Base-by-base conservation (phyloP, 1,140 invertebrate species). In the Pseudobourletiella spinata region DNA sequence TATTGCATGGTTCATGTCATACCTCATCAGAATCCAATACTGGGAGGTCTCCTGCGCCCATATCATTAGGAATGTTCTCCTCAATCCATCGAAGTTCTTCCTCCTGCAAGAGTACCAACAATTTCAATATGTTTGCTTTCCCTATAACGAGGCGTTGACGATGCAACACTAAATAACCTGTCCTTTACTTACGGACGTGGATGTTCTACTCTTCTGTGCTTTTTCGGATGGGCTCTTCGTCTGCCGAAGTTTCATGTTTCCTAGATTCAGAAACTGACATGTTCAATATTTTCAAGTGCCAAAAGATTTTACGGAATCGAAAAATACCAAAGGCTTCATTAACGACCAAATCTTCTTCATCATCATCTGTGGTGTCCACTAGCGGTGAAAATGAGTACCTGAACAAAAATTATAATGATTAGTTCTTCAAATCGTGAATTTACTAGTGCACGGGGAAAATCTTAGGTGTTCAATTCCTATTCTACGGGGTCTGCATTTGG, bases 311-410 rank as follows among this genome's bases (percentile, higher is more conserved):
- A n/a, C n/a, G n/a, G n/a, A n/a, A n/a, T n/a, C n/a, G n/a, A 18
- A 11, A 48, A 14, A 26, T 74, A 82, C 80, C 87, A 76, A 88
- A 91, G 2, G 87, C 85, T 78, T 91, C 87, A 73, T 86, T 88
- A 42, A 90, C 83, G 72, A 89, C 83, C 63, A 86, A 82, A 73
- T 91, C 88, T 72, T 88, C 87, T 61, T 86, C 83, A 35, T 88
- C 85, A 58, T 82, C 81, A 44, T 83, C 81, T 14, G 86, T 81
- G 73, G 88, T 84, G 78, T 95, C 91, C 6, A 94, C 76, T 22
- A 96, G 78, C 43, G 91, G 90, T 8, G 90, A 91, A 77, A 95
- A 95, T 2, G 92, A 91, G 78, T 94, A 95, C 66, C 83, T 82
- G 57, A 32, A 14, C 1, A 59, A 57, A 26, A 39, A 24, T 15